Percentiles rank a stretch among this genome's conserved stretches.
Evolutionary conservation across 2,888 invertebrate genomes (phyloP).

Genomic region (Caenorhabditis sp.): DNA sequence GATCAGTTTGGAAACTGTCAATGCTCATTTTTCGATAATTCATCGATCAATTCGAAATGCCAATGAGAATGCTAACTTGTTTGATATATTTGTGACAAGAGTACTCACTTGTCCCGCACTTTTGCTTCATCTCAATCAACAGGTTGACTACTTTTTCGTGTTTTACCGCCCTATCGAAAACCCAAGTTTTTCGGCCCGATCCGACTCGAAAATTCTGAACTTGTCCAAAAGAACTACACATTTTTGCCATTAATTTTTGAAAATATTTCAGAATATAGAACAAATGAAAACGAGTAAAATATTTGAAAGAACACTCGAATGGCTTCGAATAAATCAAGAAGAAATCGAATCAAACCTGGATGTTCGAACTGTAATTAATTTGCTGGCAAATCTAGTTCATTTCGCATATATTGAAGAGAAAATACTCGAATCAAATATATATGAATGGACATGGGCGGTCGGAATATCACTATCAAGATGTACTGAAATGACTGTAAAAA

Average conservation of each 20-base stretch:
- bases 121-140: conserved; percentile 43
- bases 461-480: conserved; percentile 45
- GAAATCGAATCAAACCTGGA: conserved; percentile 34
- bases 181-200: too few relatives aligned
- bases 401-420: conserved; percentile 56
- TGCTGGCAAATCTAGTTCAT: conserved; percentile 67
- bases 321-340: conserved; percentile 41
- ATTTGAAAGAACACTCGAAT: conserved; percentile 38
- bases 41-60: conserved; percentile 28
- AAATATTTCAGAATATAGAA: conserved; percentile 27
- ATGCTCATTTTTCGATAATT: conserved; percentile 53
- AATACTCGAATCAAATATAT: conserved; percentile 24
- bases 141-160: conserved; percentile 19
- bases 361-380: conserved; percentile 44
- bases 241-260: not conserved
- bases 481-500: conserved; percentile 41
- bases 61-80: conserved; percentile 10
- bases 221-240: too few relatives aligned
- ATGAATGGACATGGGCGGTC: conserved; percentile 54
- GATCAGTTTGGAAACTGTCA: conserved; percentile 46
- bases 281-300: conserved; percentile 30
- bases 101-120: conserved; percentile 54
- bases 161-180: too few relatives aligned
- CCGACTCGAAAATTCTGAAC: too few relatives aligned
- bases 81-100: conserved; percentile 30